Percentiles rank a stretch among this genome's conserved stretches.
These are phyloP conservation scores for Seriola rivoliana DNA, from an alignment of 2,113 vertebrate genomes.

Conservation along the genomic window DNA sequence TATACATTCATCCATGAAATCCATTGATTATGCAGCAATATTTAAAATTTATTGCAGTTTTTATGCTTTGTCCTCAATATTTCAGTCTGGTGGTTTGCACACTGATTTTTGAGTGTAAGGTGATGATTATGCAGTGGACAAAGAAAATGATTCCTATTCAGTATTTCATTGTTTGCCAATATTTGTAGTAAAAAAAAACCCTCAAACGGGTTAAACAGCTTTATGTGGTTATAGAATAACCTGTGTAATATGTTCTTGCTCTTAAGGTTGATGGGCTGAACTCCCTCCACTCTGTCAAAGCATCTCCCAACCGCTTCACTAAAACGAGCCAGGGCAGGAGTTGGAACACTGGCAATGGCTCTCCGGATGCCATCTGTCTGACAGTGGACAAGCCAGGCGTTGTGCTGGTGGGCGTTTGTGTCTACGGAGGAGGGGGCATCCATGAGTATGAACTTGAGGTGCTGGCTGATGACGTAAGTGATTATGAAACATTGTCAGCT, in stretches of 20 bases:
- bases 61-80: background rate
- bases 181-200: background rate
- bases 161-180: background rate
- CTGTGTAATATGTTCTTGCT: conserved; percentile 4
- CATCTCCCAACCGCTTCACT: conserved; percentile 95
- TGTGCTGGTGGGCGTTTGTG: conserved; percentile 97
- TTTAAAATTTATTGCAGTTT: background rate
- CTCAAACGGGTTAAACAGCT: background rate
- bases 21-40: background rate
- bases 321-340: conserved; percentile 99
- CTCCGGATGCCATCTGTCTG: conserved; percentile 98
- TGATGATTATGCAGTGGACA: background rate
- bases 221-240: background rate
- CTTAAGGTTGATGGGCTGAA: conserved; percentile 93
- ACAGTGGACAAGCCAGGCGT: conserved; percentile 96
- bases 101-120: background rate
- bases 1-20: background rate
- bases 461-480: conserved; percentile 95
- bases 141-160: background rate
- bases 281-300: conserved; percentile 96
- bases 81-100: conserved; percentile 25
- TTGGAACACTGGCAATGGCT: conserved; percentile 99
- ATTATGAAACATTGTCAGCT: background rate
- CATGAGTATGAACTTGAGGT: conserved; percentile 98
- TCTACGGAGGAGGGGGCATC: conserved; percentile 98